A percentile compares a stretch with the other conserved stretches of the same genome.
These are phyloP conservation scores for Eupeodes luniger DNA, from an alignment of 2,888 invertebrate genomes.

Conservation along the genomic window DNA sequence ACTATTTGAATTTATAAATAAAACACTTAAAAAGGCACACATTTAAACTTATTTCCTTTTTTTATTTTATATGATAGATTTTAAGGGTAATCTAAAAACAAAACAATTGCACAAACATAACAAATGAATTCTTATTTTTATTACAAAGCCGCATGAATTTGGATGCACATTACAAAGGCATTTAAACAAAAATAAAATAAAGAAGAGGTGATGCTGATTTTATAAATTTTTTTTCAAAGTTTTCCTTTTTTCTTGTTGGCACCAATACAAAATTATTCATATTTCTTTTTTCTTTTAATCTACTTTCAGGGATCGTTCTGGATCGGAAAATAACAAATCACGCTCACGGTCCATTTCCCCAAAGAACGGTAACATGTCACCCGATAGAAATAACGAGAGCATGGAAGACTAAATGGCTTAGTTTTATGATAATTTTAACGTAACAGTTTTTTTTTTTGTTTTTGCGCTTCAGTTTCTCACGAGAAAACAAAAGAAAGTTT, in stretches of 20 bases:
- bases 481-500: slow-evolving; percentile 9
- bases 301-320: slow-evolving; percentile 87
- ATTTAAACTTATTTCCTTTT: neutral
- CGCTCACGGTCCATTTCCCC: slow-evolving; percentile 85
- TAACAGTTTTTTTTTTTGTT: slow-evolving; percentile 43
- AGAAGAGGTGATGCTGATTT: slow-evolving; percentile 37
- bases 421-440: slow-evolving; percentile 43
- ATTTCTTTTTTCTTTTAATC: slow-evolving; percentile 6
- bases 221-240: neutral
- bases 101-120: slow-evolving; percentile 17
- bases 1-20: too few relatives aligned
- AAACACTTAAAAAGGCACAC: too few relatives aligned
- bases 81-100: neutral
- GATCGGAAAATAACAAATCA: slow-evolving; percentile 88
- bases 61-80: neutral
- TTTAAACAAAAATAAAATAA: neutral
- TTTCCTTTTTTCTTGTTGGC: too few relatives aligned
- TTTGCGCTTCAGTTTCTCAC: slow-evolving; percentile 50
- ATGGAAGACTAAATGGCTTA: slow-evolving; percentile 83
- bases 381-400: slow-evolving; percentile 84
- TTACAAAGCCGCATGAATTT: slow-evolving; percentile 40
- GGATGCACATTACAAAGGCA: slow-evolving; percentile 38
- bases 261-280: neutral
- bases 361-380: slow-evolving; percentile 85
- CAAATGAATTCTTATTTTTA: slow-evolving; percentile 31